Conservation (phyloP, 2,797 vertebrate species). For the Pipistrellus nathusii region DNA sequence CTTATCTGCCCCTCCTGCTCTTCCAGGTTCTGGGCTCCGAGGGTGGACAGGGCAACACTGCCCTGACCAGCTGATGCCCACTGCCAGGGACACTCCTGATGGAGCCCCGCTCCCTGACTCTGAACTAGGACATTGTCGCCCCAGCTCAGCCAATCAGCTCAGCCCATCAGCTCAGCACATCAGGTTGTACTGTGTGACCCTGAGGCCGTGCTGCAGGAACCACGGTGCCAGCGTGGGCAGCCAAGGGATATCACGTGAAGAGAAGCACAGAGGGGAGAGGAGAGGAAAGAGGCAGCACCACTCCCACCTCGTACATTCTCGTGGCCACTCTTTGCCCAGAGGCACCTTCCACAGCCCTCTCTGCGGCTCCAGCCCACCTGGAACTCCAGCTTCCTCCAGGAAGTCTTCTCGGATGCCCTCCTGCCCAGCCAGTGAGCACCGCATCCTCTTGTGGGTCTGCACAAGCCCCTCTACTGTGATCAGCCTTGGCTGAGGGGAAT, state of each 20-base stretch:
- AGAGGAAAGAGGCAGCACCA: background rate
- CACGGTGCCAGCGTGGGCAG: background rate
- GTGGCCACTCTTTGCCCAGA: background rate
- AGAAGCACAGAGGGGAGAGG: background rate
- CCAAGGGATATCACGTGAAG: background rate
- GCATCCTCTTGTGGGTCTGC: background rate
- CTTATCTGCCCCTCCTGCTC: background rate
- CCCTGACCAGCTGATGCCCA: background rate
- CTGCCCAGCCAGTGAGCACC: background rate
- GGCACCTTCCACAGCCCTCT: background rate
- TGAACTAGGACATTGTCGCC: background rate
- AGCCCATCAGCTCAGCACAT: too few relatives aligned
- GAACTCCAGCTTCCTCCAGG: slow-evolving; percentile 11
- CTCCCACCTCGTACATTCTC: background rate
- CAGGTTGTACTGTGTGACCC: background rate
- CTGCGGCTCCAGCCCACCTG: background rate
- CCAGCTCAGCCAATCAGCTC: background rate
- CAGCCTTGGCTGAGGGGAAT: background rate
- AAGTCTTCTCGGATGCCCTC: background rate
- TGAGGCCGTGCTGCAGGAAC: background rate
- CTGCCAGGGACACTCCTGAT: background rate
- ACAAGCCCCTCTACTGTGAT: background rate
- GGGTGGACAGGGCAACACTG: background rate
- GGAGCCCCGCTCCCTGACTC: background rate
- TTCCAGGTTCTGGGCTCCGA: slow-evolving; percentile 39